A percentile compares a stretch with the other conserved stretches of the same genome.
Conservation (phyloP, 64 coral and sea anemone species). For the Pocillopora verrucosa region DNA sequence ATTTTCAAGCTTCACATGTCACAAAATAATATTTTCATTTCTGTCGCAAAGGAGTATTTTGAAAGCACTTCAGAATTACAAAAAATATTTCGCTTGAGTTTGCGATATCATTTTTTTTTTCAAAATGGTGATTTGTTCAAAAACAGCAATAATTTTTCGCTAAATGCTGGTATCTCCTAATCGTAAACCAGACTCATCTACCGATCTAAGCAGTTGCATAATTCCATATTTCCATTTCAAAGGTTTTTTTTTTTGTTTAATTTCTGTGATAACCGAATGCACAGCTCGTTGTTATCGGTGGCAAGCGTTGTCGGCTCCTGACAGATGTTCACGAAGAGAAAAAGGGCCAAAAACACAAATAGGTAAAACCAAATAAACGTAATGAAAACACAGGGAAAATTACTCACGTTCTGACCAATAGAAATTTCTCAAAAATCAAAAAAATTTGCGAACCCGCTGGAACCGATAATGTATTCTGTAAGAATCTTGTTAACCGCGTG, state of each 20-base stretch:
- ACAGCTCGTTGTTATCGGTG: neutral
- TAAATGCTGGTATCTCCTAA: neutral
- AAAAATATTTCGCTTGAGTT: neutral
- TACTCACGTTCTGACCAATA: conserved; percentile 15
- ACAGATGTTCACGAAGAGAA: conserved; percentile 38
- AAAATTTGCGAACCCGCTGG: conserved; percentile 10
- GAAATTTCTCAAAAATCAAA: conserved; percentile 19
- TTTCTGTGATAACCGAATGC: neutral
- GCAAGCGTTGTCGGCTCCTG: neutral
- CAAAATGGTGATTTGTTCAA: neutral
- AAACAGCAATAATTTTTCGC: neutral
- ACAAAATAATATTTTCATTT: neutral
- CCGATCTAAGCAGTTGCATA: neutral
- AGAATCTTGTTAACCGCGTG: neutral
- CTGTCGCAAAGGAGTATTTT: neutral
- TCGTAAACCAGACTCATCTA: neutral
- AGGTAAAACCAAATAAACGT: conserved; percentile 22
- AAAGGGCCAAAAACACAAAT: neutral
- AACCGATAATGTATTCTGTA: neutral
- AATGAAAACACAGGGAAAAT: conserved; percentile 3
- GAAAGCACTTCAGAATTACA: neutral
- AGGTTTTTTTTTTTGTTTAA: neutral
- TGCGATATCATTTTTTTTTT: neutral
- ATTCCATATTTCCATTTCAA: neutral
- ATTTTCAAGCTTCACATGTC: neutral